phyloP scores from a whole-genome alignment of 2,113 vertebrate genomes.

The Natator depressus region DNA sequence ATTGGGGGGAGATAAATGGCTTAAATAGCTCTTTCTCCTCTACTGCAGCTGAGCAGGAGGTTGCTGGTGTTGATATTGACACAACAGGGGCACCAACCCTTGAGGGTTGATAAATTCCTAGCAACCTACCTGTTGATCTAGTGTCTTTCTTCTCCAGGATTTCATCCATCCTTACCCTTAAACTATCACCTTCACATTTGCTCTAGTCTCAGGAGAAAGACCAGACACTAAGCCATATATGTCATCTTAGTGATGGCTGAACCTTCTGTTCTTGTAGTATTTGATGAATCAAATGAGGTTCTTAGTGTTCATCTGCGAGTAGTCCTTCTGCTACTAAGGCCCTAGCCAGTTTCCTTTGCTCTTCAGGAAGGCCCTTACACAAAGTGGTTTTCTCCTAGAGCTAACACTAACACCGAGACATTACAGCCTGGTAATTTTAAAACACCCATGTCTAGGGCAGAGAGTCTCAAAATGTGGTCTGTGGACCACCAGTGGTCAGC shows the following conservation, averaged over 20 bases:
- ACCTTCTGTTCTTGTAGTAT: neutral
- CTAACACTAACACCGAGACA: neutral
- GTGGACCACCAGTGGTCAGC: no score
- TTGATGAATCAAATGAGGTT: neutral
- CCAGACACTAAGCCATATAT: neutral
- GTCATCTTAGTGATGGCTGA: neutral
- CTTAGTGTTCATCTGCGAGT: neutral
- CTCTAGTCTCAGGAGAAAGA: neutral
- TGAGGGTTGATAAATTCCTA: neutral
- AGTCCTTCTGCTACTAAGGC: conserved; percentile 5
- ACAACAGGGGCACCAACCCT: neutral
- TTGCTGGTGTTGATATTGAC: neutral
- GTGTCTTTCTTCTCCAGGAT: neutral
- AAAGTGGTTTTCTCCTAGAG: neutral
- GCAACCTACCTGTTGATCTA: neutral
- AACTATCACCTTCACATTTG: neutral
- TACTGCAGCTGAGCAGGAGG: neutral
- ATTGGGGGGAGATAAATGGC: neutral
- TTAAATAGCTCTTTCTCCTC: conserved; percentile 31
- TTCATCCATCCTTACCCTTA: neutral
- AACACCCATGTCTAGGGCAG: neutral
- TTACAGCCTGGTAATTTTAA: neutral
- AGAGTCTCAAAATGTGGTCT: no score
- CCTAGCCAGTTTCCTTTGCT: neutral
- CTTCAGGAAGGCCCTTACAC: neutral